Base-by-base conservation (phyloP, 2,888 invertebrate species). In the Tetranychus truncatus region DNA sequence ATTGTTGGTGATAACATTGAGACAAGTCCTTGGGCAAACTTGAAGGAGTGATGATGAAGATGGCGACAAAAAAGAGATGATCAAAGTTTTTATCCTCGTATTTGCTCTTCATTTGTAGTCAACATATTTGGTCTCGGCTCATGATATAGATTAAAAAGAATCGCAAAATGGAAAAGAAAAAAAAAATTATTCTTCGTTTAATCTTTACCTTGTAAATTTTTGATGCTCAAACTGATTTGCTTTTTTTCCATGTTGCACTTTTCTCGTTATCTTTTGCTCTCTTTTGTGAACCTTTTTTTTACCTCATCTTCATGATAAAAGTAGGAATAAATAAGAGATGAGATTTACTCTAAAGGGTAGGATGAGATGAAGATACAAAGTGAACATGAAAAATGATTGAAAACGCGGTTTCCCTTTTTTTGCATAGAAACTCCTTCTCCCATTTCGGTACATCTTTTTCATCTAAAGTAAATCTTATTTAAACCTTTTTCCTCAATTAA, bases 211-310 rank as follows among this genome's bases (percentile, higher is more conserved):
- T 69, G 69, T 69, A 20, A 24, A 69, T 69, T 20, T 69, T 69
- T 20, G 20, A 24, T 24, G 20, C 20, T 24, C 11, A n/a, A 24
- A 69, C 69, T 69, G 9, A 24, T 69, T 11, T 69, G 21, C 69
- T 69, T 69, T 66, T 69, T 69, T 66, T 20, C 18, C 66, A 66
- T 66, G n/a, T 20, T 66, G 66, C 66, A 20, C 66, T 66, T 66
- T 69, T 69, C 21, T 67, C 67, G 8, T 9, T 18, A 67, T 67
- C 24, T 67, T 67, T 67, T 67, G 67, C n/a, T 67, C 66, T 66
- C 66, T 66, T 8, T n/a, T 21, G n/a, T 11, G 3, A n/a, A 8
- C 67, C 34, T 34, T 34, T 67, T n/a, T 21, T 67, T 21, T 69
- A 7, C 34, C n/a, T 69, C 69, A 55, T 55, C 11, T 6, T 55